Evolutionary conservation across 2,888 invertebrate genomes (phyloP).

Genomic region (Spodoptera littoralis): DNA sequence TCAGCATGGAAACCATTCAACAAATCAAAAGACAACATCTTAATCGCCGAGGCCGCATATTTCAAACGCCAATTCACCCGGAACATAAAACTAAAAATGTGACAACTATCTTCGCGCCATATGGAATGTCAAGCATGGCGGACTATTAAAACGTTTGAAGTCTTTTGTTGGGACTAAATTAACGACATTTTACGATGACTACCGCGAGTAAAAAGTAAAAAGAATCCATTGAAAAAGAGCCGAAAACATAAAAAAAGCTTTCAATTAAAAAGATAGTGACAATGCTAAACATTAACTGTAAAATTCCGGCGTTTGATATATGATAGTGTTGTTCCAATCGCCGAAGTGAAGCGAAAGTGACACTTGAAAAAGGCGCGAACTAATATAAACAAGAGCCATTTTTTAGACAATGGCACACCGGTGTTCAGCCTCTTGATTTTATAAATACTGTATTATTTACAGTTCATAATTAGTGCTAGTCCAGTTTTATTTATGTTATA

Average conservation of each 20-base stretch:
- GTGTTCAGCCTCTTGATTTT: conserved; percentile 59
- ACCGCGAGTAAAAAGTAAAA: conserved; percentile 65
- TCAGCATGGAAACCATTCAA: conserved; percentile 39
- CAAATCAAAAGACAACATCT: conserved; percentile 33
- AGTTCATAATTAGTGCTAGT: conserved; percentile 24
- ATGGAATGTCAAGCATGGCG: conserved; percentile 77
- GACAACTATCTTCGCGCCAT: conserved; percentile 78
- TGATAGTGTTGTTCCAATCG: conserved; percentile 81
- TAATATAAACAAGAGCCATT: conserved; percentile 81
- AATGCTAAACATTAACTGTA: conserved; percentile 80
- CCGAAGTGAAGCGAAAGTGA: conserved; percentile 84
- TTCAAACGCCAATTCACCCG: conserved; percentile 63
- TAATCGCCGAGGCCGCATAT: conserved; percentile 48
- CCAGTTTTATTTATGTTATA: conserved; percentile 37
- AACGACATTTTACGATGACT: conserved; percentile 81
- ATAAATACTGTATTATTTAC: conserved; percentile 53
- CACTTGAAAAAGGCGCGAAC: conserved; percentile 88
- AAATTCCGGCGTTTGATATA: conserved; percentile 85
- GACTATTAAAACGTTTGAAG: conserved; percentile 82
- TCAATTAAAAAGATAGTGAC: conserved; percentile 84
- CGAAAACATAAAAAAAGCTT: conserved; percentile 80
- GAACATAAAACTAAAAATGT: conserved; percentile 81
- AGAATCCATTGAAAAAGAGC: conserved; percentile 69
- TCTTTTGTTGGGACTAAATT: conserved; percentile 81
- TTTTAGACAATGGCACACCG: conserved; percentile 73